Evolutionary conservation across 2,113 vertebrate genomes (phyloP).

Genomic region (Pluvialis apricaria): DNA sequence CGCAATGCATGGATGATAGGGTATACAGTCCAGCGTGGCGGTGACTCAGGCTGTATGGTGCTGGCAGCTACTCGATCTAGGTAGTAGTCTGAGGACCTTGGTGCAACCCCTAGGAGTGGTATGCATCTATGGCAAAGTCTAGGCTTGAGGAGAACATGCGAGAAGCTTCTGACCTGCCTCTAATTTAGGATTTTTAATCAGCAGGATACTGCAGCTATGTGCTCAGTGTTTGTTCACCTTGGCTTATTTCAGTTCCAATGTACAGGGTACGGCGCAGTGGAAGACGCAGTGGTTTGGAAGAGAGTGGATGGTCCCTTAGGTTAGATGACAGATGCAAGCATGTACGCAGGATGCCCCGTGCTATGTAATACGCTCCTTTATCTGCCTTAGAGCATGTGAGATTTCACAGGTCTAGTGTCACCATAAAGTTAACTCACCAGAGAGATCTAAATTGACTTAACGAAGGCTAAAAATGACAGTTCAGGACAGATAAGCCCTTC

Average conservation of each 20-base stretch:
- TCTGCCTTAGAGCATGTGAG: not conserved
- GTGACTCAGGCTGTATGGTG: not conserved
- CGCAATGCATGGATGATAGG: too few species aligned
- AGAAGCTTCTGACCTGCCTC: not conserved
- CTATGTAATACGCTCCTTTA: accelerated
- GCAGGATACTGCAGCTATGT: not conserved
- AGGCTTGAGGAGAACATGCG: not conserved
- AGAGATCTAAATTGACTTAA: not conserved
- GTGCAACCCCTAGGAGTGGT: not conserved
- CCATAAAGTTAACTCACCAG: not conserved
- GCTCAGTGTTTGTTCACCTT: not conserved
- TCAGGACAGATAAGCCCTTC: not conserved
- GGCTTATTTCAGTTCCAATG: not conserved
- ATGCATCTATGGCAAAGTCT: not conserved
- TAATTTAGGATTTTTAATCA: not conserved
- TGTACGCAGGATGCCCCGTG: not conserved
- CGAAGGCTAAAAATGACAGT: not conserved
- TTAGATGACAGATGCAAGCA: not conserved
- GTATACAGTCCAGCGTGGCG: not conserved
- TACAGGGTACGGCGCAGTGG: accelerated
- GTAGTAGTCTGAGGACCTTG: not conserved
- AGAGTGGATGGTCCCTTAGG: not conserved
- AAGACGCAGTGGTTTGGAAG: not conserved
- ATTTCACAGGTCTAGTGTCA: not conserved
- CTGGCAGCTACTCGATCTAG: not conserved